Evolutionary conservation across 2,888 invertebrate genomes (phyloP), one percentile per base, ranked within the genome.

Genomic region (Chrysolina americana): DNA sequence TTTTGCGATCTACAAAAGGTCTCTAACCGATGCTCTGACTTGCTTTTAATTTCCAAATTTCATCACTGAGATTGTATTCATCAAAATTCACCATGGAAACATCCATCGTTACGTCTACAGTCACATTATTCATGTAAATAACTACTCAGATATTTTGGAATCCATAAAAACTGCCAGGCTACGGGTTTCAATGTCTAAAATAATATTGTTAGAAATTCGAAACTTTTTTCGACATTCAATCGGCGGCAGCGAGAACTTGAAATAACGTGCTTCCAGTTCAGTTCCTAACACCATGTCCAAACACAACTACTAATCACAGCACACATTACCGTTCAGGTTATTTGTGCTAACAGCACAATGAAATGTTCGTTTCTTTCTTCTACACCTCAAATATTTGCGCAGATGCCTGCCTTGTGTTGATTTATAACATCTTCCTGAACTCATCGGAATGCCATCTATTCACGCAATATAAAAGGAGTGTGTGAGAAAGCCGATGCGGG

Each of bases 401-500:
- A 47, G 47, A 65, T 47, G 48, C 47, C 41, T 23, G 17, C 48
- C 21, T 23, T 36, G 47, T 50, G 65, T 47, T 65, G 65, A 65
- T 50, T 68, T 53, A 68, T 53, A 53, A 50, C 23, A 41, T 50
- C 56, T 41, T 41, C 53, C 13, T 41, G 53, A 17, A 36, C 36
- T 19, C 36, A 36, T 50, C 41, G 53, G 63, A 47, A 47, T 41
- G 53, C 69, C 63, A 73, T 73, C 63, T 68, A 73, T 73, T 71
- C 69, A 50, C 69, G 53, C 64, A 65, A 69, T 64, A 65, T 48
- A 73, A 56, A 59, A 59, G 59, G 73, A 69, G 44, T 65, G 53
- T 68, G 68, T 50, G 68, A 73, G 73, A 73, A 66, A 73, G 59
- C 59, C 59, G 59, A 28, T 59, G 74, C 70, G 70, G 74, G 74